Evolutionary conservation across 2,888 invertebrate species (phyloP), one percentile per base, ranked within the genome.

Genomic region (Gymnoscelis rufifasciata): DNA sequence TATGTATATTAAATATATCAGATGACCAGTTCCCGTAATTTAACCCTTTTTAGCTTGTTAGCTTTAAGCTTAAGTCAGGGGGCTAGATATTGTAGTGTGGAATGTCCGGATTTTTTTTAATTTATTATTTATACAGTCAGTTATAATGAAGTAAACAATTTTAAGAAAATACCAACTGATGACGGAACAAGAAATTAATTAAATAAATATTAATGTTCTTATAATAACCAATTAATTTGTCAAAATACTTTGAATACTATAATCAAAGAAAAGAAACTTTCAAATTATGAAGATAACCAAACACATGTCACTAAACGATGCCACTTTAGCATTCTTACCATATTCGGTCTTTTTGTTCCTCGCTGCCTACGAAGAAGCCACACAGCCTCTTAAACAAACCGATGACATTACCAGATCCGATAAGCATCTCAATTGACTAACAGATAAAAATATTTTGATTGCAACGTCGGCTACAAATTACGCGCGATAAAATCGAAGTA

Each of bases 391-490:
- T 38, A 50, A 72, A 74, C 70, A 56, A 57, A 66, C 68, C 61
- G 64, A 64, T 43, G 68, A 74, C 72, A 69, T 78, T 78, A 79
- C 71, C 69, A 64, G 60, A 56, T 50, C 52, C 56, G 81, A 83
- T 82, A 74, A 61, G 54, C 62, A 82, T 83, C 81, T 60, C 64
- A 60, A 71, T 70, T 62, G 61, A 45, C 51, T 61, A 52, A 54
- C 51, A 62, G 69, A 77, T 78, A 73, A 75, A 80, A 83, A 82
- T 81, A 77, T 80, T 83, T 79, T 80, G 79, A 82, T 81, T 76
- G 68, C 68, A 66, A 61, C 54, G 57, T 64, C 66, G 54, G 68
- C 71, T 69, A 80, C 77, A 82, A 82, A 82, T 82, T 73, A 78
- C 71, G 53, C 53, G 37, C 38, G 78, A 82, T 81, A 82, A 43